These are phyloP conservation scores for Ciconia boyciana DNA, from an alignment of 2,113 vertebrate genomes.

Conservation along the genomic window DNA sequence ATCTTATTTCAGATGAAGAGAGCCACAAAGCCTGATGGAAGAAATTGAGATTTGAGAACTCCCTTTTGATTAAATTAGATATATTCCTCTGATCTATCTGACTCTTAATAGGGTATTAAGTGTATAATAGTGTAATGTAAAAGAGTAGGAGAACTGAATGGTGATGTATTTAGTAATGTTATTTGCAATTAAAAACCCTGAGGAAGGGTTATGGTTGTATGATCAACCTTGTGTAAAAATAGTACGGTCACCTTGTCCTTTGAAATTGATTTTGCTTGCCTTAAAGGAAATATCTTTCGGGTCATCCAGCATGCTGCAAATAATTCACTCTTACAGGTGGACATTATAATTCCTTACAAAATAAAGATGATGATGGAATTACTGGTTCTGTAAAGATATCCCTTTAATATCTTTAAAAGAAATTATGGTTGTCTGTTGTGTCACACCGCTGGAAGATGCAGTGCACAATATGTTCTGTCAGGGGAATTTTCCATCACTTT, in stretches of 20 bases:
- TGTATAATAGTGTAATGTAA: neutral
- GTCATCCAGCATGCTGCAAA: neutral
- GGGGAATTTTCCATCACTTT: neutral
- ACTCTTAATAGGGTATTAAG: neutral
- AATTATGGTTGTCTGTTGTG: neutral
- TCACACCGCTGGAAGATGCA: neutral
- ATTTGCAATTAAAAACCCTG: constrained; percentile 1
- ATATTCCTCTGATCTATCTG: neutral
- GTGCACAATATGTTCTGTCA: neutral
- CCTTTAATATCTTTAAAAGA: neutral
- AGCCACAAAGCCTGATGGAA: neutral
- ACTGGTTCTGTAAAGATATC: neutral
- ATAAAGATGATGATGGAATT: neutral
- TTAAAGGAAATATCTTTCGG: neutral
- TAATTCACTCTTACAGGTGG: neutral
- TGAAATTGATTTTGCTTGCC: neutral
- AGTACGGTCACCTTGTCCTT: constrained; percentile 36
- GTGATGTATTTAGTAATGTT: neutral
- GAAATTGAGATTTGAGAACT: neutral
- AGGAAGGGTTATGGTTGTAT: neutral
- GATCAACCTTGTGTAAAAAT: constrained; percentile 14
- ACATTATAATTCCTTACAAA: neutral
- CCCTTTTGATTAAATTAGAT: neutral
- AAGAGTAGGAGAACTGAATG: neutral
- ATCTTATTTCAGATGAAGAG: neutral